Conservation (phyloP, 2,888 invertebrate genomes). For the Anarsia innoxiella region DNA sequence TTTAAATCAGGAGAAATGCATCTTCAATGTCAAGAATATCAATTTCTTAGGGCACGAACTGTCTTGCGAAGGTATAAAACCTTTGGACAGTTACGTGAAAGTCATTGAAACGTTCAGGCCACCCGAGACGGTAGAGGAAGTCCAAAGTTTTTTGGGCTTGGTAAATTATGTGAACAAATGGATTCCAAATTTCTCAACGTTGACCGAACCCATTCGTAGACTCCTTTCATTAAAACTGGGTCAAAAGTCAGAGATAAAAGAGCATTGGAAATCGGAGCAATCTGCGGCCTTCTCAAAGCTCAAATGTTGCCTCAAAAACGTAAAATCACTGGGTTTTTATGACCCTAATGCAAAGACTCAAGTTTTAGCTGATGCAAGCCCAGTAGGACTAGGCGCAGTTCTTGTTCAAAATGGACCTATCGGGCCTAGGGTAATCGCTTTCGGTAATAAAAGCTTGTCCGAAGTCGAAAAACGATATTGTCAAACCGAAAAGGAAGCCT, state of each 20-base stretch:
- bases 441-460: slow-evolving; percentile 22
- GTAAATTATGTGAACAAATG: slow-evolving; percentile 4
- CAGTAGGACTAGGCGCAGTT: no score
- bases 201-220: slow-evolving; percentile 2
- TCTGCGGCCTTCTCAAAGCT: slow-evolving; percentile 11
- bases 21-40: slow-evolving; percentile 8
- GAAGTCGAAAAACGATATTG: slow-evolving; percentile 24
- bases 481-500: slow-evolving; percentile 30
- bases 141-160: slow-evolving; percentile 21
- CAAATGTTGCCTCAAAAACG: slow-evolving; percentile 5
- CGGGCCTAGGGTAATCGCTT: slow-evolving; percentile 25
- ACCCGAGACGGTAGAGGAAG: slow-evolving; percentile 19
- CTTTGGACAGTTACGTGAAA: slow-evolving; percentile 17
- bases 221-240: neutral
- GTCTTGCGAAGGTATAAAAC: slow-evolving; percentile 17
- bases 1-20: slow-evolving; percentile 14
- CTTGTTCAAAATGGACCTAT: slow-evolving; percentile 14
- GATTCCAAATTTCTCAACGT: slow-evolving; percentile 1
- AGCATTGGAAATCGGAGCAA: slow-evolving; percentile 11
- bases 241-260: slow-evolving; percentile 4
- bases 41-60: slow-evolving; percentile 20
- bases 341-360: slow-evolving; percentile 10
- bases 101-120: slow-evolving; percentile 14
- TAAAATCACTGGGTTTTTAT: slow-evolving; percentile 16
- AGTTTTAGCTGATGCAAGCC: slow-evolving; percentile 16